Conservation (phyloP, 2,888 invertebrate genomes). For the Neria commutata region DNA sequence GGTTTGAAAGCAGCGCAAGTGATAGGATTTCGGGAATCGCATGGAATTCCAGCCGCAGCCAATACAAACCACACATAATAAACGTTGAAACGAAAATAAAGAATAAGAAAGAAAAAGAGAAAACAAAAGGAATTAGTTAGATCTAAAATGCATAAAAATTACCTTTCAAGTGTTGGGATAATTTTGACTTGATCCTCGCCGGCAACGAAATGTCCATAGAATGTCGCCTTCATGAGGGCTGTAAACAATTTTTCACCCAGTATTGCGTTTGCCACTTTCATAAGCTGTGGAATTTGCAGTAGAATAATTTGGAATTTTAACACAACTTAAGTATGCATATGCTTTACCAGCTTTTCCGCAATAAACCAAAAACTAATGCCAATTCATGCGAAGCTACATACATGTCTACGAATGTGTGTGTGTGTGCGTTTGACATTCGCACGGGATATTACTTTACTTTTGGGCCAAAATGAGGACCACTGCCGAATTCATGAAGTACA, state of each 20-base stretch:
- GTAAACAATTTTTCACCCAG: slow-evolving; percentile 85
- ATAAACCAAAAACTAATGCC: too few species aligned
- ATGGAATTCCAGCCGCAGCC: too few species aligned
- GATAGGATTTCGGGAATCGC: slow-evolving; percentile 19
- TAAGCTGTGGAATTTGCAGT: slow-evolving; percentile 69
- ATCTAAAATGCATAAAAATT: slow-evolving; percentile 45
- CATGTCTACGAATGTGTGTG: too few species aligned
- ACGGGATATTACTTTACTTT: too few species aligned
- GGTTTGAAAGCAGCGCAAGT: slow-evolving; percentile 21
- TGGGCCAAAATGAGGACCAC: too few species aligned
- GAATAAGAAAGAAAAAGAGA: slow-evolving; percentile 42
- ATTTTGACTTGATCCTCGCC: slow-evolving; percentile 92
- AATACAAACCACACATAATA: slow-evolving; percentile 25
- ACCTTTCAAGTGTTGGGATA: slow-evolving; percentile 81
- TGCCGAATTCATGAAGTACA: too few species aligned
- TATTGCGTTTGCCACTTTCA: slow-evolving; percentile 77
- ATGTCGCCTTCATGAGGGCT: slow-evolving; percentile 87
- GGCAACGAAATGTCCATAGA: slow-evolving; percentile 99
- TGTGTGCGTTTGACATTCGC: too few species aligned
- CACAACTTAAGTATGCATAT: too few species aligned
- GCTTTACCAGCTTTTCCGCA: slow-evolving; percentile 48
- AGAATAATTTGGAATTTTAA: slow-evolving; percentile 6
- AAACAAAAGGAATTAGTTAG: slow-evolving; percentile 49
- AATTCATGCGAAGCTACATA: too few species aligned
- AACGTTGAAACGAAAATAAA: slow-evolving; percentile 27